Base-by-base conservation (phyloP, 1,140 invertebrate genomes). In the Eueides isabella region DNA sequence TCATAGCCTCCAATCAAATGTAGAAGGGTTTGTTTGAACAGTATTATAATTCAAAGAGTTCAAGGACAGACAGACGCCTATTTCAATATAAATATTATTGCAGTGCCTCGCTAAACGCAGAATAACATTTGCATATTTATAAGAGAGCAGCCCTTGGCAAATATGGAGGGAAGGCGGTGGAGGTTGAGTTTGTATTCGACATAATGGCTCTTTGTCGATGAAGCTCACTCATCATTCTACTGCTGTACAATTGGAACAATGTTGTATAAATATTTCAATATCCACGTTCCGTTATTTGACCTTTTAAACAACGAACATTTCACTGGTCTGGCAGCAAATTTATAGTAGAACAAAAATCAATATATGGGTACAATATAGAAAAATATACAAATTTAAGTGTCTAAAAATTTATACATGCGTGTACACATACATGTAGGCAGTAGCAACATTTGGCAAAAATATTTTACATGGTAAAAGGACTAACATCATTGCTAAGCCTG, bases 61-160 rank as follows among this genome's bases (percentile, higher is more conserved):
- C 87, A 91, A 91, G 89, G 87, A 75, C 87, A 77, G 78, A 79
- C 81, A 77, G 80, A 79, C 81, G 83, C 83, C 85, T 80, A 86
- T 91, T 91, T 89, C 86, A 86, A 87, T 89, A 89, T 89, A 88
- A 91, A 91, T 89, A 91, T 91, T 88, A 89, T 89, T 89, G 86
- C 89, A 89, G 79, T 81, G 83, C 73, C 73, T 85, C 82, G 85
- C 84, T 91, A 87, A 90, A 89, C 86, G 86, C 82, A 84, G 84
- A 83, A 90, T 89, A 87, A 88, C 82, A 90, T 90, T 90, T 90
- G 88, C 88, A 90, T 90, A 90, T 90, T 90, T 88, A 90, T 88
- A 88, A 90, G 86, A 84, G 85, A 89, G 63, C 67, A 75, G 80
- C 85, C 87, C 86, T 88, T 72, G 76, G 84, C 85, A 86, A 90